Percentiles rank a stretch among this genome's conserved stretches.
These are phyloP conservation scores for Sebastes ruberrimus DNA, from an alignment of 2,797 vertebrate species.

Conservation along the genomic window DNA sequence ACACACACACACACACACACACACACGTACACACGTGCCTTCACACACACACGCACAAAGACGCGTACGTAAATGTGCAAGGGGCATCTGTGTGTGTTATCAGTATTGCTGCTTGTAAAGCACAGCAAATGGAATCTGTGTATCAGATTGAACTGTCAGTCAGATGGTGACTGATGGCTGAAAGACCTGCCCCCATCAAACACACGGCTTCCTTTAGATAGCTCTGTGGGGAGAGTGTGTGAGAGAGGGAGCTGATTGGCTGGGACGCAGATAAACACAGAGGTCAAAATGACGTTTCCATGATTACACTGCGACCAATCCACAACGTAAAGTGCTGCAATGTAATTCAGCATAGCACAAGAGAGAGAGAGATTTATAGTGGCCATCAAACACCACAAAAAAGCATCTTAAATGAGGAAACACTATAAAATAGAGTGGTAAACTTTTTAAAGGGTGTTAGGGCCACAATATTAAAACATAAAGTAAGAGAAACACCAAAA, in stretches of 20 bases:
- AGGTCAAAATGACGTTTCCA: slow-evolving; percentile 60
- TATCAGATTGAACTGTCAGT: slow-evolving; percentile 81
- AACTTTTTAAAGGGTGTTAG: neutral
- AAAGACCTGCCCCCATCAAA: slow-evolving; percentile 59
- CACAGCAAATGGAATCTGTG: slow-evolving; percentile 73
- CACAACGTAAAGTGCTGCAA: neutral
- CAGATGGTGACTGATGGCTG: slow-evolving; percentile 73
- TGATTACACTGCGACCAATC: slow-evolving; percentile 14
- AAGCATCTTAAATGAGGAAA: neutral
- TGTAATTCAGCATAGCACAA: neutral
- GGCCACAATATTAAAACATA: neutral
- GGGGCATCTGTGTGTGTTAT: slow-evolving; percentile 58
- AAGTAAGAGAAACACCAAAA: neutral
- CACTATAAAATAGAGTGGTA: neutral
- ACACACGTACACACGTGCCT: neutral
- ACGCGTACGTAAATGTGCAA: slow-evolving; percentile 18
- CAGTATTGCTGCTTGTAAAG: slow-evolving; percentile 65
- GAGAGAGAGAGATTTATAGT: slow-evolving; percentile 1
- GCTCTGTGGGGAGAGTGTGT: neutral
- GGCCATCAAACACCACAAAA: neutral
- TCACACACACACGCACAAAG: neutral
- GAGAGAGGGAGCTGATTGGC: slow-evolving; percentile 34
- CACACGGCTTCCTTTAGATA: slow-evolving; percentile 43
- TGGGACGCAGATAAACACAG: slow-evolving; percentile 44
- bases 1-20: neutral